Evolutionary conservation across 23 tunicate species (phyloP).

Genomic region (Phallusia fumigata): DNA sequence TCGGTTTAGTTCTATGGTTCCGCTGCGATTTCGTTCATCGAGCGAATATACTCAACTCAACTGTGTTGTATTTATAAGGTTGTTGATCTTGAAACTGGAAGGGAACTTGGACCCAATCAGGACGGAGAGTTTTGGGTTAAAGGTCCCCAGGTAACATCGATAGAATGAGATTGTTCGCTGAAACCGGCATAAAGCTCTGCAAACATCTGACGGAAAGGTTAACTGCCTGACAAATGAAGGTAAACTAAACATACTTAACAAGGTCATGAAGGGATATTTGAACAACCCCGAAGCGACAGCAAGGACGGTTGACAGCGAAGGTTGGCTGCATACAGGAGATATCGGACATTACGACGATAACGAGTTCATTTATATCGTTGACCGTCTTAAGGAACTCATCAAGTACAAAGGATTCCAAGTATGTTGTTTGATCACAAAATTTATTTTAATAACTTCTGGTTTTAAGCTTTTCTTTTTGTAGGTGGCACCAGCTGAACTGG

Average conservation of each 20-base stretch:
- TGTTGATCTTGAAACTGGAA: conserved; percentile 52
- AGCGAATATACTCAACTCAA: too few relatives aligned
- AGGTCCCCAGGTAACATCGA: conserved; percentile 56
- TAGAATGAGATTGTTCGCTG: too few relatives aligned
- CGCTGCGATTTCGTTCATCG: too few relatives aligned
- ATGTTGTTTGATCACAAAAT: not conserved
- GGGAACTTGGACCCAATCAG: conserved; percentile 55
- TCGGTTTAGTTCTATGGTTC: too few relatives aligned
- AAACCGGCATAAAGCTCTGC: too few relatives aligned
- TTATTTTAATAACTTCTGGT: not conserved
- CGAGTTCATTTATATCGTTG: conserved; percentile 46
- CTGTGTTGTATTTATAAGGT: conserved; percentile 10
- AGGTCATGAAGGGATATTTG: conserved; percentile 59
- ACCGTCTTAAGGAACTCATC: conserved; percentile 74
- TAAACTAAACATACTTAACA: too few relatives aligned
- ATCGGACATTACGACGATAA: conserved; percentile 67
- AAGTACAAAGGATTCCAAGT: conserved; percentile 89
- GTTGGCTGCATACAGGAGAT: conserved; percentile 71
- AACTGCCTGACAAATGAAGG: too few relatives aligned
- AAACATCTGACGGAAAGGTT: too few relatives aligned
- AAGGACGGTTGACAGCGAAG: conserved; percentile 35
- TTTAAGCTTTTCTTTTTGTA: not conserved
- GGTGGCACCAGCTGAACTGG: conserved; percentile 77
- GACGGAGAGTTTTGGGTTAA: conserved; percentile 63
- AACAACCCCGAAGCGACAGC: conserved; percentile 43